Conservation (phyloP, 1,140 invertebrate species). For the Platyscapa corneri region DNA sequence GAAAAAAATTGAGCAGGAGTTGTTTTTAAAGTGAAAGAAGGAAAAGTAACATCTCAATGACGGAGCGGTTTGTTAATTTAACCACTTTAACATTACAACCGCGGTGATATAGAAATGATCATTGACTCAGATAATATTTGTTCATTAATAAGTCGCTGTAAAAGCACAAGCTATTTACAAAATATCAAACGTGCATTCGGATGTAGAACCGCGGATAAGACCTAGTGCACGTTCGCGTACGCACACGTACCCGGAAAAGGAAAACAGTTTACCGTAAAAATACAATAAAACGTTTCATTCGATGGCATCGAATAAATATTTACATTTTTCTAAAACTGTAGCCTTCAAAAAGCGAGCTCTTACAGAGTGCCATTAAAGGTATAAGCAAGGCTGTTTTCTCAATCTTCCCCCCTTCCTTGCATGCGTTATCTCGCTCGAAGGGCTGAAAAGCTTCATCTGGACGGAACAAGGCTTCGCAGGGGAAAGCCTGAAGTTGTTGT, state of each 20-base stretch:
- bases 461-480: too few species aligned
- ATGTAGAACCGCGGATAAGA: neutral
- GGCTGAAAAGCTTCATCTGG: neutral
- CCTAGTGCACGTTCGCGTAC: neutral
- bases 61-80: neutral
- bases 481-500: too few species aligned
- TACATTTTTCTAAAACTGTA: neutral
- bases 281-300: neutral
- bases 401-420: too few species aligned
- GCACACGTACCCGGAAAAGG: neutral
- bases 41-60: neutral
- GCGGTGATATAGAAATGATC: neutral
- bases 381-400: neutral
- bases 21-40: neutral
- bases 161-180: neutral
- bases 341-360: neutral
- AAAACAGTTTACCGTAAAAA: neutral
- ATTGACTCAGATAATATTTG: neutral
- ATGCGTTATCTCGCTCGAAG: neutral
- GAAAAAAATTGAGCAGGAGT: neutral
- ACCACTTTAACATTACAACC: neutral
- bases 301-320: neutral
- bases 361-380: neutral
- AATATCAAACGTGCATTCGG: neutral
- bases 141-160: neutral